Evolutionary conservation across 2,797 vertebrate genomes (phyloP), one percentile per base, ranked within the genome.

Genomic region (Spinibarbus caldwelli): DNA sequence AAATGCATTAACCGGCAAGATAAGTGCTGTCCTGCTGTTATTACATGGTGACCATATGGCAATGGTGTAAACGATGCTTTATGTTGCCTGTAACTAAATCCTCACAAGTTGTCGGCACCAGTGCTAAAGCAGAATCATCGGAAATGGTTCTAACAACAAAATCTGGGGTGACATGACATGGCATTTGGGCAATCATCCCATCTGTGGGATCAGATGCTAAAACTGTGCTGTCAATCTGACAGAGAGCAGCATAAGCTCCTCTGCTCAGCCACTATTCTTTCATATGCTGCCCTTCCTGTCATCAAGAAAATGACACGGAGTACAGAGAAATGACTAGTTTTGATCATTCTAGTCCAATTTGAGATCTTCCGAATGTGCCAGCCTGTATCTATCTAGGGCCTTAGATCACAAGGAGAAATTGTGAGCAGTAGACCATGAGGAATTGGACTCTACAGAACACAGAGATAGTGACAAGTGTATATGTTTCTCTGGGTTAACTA

Each of bases 161-260:
- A 73, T n/a, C n/a, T n/a, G n/a, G n/a, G n/a, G n/a, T n/a, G n/a
- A n/a, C n/a, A n/a, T n/a, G n/a, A n/a, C n/a, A n/a, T n/a, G n/a
- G n/a, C n/a, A n/a, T 80, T 72, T 64, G 57, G 68, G 57, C 45
- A 52, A 23, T 41, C 23, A 54, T 54, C 45, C 59, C 54, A 71
- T 72, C 66, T 79, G 52, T 59, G 66, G 29, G 80, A 47, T 70
- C 59, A 78, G 81, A 78, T 77, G 45, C 64, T 76, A 73, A 77
- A 86, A 70, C 31, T 66, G 72, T 67, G 31, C 36, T 21, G 34
- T 82, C 59, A 45, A 66, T 66, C 77, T 72, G 68, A 73, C 29
- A 36, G 57, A 57, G 23, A 43, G 57, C 43, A 64, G 57, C 54
- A 80, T 23, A 54, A 76, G 59, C 17, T 49, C 36, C 68, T 75